Percentiles rank a stretch among this genome's conserved stretches.
Evolutionary conservation across 2,888 invertebrate genomes (phyloP).

Genomic region (Diadromus collaris): DNA sequence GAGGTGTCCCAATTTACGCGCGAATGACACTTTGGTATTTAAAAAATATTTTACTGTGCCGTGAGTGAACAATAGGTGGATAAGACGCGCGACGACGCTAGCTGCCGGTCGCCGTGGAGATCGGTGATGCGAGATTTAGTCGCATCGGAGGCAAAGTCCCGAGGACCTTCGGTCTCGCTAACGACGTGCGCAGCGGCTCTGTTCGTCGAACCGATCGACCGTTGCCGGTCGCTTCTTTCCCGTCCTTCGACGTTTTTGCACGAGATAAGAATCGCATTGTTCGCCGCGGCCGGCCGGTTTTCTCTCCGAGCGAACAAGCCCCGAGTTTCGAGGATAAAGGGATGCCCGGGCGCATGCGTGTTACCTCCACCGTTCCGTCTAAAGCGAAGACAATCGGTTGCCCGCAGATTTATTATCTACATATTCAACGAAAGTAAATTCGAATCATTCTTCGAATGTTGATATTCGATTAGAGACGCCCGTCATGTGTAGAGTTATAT

Average conservation of each 20-base stretch:
- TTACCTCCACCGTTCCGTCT: constrained; percentile 8
- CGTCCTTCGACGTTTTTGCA: constrained; percentile 47
- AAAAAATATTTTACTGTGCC: background rate
- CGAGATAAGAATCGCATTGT: constrained; percentile 60
- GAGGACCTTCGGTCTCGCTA: constrained; percentile 7
- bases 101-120: background rate
- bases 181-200: background rate
- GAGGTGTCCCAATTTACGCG: background rate
- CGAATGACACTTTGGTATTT: background rate
- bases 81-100: background rate
- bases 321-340: constrained; percentile 56
- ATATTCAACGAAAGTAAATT: background rate
- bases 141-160: background rate
- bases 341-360: constrained; percentile 32
- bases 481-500: background rate
- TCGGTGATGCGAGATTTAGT: background rate
- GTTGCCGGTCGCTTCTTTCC: background rate
- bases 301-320: constrained; percentile 26
- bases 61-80: background rate
- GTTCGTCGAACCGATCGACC: constrained; percentile 17
- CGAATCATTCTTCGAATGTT: background rate
- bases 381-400: constrained; percentile 1
- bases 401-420: background rate
- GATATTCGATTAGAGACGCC: background rate
- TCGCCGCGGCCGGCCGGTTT: constrained; percentile 56